Conservation (phyloP, 2,888 invertebrate genomes). For the Sphecodes monilicornis region DNA sequence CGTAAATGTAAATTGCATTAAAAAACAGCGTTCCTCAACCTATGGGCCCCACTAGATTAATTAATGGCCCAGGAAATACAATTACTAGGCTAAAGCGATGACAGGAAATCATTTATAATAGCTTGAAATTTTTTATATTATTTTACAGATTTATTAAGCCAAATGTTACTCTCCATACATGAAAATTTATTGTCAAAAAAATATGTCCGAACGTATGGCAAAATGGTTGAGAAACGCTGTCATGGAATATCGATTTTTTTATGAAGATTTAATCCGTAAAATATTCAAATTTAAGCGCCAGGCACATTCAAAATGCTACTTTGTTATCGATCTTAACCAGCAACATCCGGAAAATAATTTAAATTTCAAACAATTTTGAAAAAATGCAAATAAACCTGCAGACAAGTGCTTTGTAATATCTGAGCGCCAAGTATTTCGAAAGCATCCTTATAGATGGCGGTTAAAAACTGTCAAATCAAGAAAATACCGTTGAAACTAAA, state of each 20-base stretch:
- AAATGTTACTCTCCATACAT: not conserved
- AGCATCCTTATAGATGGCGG: conserved; percentile 26
- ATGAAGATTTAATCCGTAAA: not conserved
- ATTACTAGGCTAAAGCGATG: not conserved
- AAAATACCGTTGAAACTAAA: not conserved
- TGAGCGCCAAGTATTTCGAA: not conserved
- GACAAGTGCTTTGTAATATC: conserved; percentile 7
- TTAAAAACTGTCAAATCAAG: conserved; percentile 16
- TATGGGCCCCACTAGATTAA: not conserved
- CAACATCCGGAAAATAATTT: not conserved
- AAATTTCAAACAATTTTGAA: not conserved
- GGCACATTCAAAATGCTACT: not conserved
- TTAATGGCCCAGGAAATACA: not conserved
- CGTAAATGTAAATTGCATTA: not conserved
- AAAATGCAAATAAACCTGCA: not conserved
- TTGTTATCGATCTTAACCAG: not conserved
- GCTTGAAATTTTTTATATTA: too few relatives aligned
- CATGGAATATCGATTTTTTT: not conserved
- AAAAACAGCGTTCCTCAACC: not conserved
- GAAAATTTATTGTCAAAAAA: too few relatives aligned
- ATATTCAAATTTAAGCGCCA: not conserved
- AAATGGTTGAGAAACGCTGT: not conserved
- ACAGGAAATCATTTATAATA: not conserved
- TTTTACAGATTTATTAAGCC: not conserved
- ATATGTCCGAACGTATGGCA: not conserved